A percentile compares a stretch with the other conserved stretches of the same genome.
These are phyloP conservation scores for Globodera rostochiensis DNA, from an alignment of 1,140 invertebrate species.

Conservation along the genomic window DNA sequence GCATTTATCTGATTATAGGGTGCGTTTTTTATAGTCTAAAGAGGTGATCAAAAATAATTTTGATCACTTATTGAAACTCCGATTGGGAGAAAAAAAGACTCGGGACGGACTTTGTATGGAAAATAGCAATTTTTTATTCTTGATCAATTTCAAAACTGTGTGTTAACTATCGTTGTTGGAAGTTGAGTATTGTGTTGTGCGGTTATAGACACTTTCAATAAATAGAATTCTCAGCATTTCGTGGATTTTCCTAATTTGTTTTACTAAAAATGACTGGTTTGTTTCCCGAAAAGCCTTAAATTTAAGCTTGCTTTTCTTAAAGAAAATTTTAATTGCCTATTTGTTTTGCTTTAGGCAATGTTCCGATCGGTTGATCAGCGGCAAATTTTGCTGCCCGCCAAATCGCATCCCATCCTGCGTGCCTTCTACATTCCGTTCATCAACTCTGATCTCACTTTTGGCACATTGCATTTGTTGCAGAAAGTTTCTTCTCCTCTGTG, in stretches of 20 bases:
- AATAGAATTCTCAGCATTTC: conserved; percentile 33
- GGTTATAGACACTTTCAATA: conserved; percentile 37
- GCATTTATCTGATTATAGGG: no score
- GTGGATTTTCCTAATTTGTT: no score
- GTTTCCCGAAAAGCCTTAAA: no score
- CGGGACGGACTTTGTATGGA: background rate
- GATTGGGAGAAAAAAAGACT: background rate
- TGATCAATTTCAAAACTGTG: no score
- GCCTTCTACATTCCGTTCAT: conserved; percentile 49
- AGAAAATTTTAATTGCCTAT: no score
- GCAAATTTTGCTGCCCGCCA: conserved; percentile 36
- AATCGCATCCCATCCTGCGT: conserved; percentile 42
- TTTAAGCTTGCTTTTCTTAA: no score
- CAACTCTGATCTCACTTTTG: conserved; percentile 27
- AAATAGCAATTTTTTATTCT: background rate
- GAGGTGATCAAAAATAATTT: no score
- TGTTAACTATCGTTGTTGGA: no score
- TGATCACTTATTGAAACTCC: no score
- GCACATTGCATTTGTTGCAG: conserved; percentile 33
- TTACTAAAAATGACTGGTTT: no score
- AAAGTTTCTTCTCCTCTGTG: background rate
- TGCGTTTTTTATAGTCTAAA: no score
- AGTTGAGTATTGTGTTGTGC: conserved; percentile 38
- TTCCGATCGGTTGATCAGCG: conserved; percentile 35
- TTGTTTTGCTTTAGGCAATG: conserved; percentile 23